Evolutionary conservation across 2,113 vertebrate genomes (phyloP), one percentile per base, ranked within the genome.

Genomic region (Ursus arctos): DNA sequence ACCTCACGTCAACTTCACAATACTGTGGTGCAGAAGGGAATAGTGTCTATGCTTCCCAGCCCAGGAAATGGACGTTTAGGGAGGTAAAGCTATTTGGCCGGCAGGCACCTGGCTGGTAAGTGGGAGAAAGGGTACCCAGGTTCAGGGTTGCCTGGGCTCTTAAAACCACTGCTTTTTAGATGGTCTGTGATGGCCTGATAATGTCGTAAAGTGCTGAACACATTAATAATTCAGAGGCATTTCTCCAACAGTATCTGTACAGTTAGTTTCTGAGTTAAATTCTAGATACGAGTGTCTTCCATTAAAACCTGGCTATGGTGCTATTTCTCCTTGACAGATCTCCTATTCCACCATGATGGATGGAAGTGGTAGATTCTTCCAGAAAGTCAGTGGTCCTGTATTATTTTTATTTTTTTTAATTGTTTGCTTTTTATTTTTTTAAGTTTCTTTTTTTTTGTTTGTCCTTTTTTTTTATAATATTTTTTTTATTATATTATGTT

Each of bases 21-120:
- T 1, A 51, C 49, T 12, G 40, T 8, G 1, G 0, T 2, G 16
- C 1, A 1, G 43, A n/a, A 47, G 49, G 36, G 9, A 3, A 6
- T 0, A 6, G 28, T 1, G 7, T 33, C 69, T 67, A 9, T 4
- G 8, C n/a, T 57, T 61, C 7, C 43, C 21, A 83, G 83, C 26
- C 43, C 1, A 5, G 63, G 53, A 69, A 31, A 57, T 0, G 2
- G 63, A 26, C 21, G 8, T 28, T n/a, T 10, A 47, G 24, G 81
- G 72, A 63, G 7, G n/a, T 7, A 36, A 57, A 36, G 10, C 10
- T 11, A 6, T 61, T 15, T 19, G 59, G 26, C 7, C 0, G 33
- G 12, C 3, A 3, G 55, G 7, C 11, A 14, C 13, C 18, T 21
- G 31, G 40, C 33, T 28, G 57, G 10, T 18, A 18, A 22, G 57